Base-by-base conservation (phyloP, 2,797 vertebrate genomes). In the Chelonia mydas region DNA sequence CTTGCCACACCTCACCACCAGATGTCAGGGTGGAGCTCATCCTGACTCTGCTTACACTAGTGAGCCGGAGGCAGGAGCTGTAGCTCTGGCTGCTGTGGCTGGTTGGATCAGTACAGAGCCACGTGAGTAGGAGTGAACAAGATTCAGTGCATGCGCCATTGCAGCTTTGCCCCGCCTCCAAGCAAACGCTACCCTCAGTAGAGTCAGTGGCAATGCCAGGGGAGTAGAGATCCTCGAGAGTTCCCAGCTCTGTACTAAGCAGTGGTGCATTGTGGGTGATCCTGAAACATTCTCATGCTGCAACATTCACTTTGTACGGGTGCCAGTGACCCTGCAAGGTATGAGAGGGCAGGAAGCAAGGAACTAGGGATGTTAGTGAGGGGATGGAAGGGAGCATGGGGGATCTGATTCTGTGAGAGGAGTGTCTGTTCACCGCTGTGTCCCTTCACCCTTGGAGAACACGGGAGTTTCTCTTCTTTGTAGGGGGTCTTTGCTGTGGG, bases 1-100 rank as follows among this genome's bases (percentile, higher is more conserved):
- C 41, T 41, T 41, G 41, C 41, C 41, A 41, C 41, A 5, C 41
- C 41, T 41, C 41, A 5, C 41, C 41, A 41, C 41, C 5, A 41
- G 41, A 4, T 41, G 41, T 41, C 41, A 41, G 41, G 41, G 41
- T 41, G 41, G 41, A 41, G 41, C 41, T 2, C 41, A 5, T 41
- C 41, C 41, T 41, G 41, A 41, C 41, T 41, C 41, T 41, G 41
- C 41, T 41, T 41, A 41, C 41, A 5, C 41, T 41, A 41, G 41
- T 19, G 50, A 92, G 81, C 88, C 81, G 16, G 93, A 77, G 88
- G 85, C 88, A 59, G 88, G 74, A 93, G 88, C 84, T 2, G 41
- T 92, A 87, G 92, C 94, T 95, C 92, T 84, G 0, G 45, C 87
- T 88, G 89, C 89, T 86, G 3, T 55, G 92, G 81, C 51, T 89